Percentiles rank a stretch among this genome's conserved stretches.
Conservation (phyloP, 2,113 vertebrate genomes). For the Rostratula benghalensis region DNA sequence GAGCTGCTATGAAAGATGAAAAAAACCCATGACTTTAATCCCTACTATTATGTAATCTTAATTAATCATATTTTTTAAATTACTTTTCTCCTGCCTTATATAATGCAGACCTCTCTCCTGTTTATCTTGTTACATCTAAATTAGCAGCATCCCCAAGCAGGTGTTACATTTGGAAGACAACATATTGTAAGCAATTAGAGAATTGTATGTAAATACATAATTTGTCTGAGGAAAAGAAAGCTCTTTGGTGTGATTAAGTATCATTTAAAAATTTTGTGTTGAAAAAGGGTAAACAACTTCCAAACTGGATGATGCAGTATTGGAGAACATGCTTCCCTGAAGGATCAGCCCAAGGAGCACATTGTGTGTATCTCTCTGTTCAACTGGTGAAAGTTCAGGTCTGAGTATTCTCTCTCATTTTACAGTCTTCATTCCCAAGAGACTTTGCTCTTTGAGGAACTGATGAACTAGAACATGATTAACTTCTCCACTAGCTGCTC, state of each 20-base stretch:
- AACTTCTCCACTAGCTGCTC: neutral
- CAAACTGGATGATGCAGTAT: neutral
- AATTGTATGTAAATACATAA: conserved; percentile 73
- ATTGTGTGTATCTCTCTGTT: neutral
- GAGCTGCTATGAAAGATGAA: neutral
- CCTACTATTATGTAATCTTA: neutral
- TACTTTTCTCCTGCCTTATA: neutral
- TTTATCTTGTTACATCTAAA: conserved; percentile 63
- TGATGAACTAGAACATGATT: neutral
- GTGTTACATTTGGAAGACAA: conserved; percentile 64
- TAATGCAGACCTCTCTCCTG: neutral
- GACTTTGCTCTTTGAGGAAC: neutral
- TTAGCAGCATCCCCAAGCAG: conserved; percentile 54
- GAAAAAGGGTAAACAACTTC: conserved; percentile 7
- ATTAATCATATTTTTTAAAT: neutral
- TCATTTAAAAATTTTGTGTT: conserved; percentile 16
- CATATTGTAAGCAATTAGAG: conserved; percentile 68
- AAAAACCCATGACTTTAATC: neutral
- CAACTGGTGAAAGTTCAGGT: neutral
- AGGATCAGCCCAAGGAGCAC: neutral
- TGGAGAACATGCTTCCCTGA: neutral
- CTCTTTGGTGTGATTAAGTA: conserved; percentile 63
- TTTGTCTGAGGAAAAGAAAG: conserved; percentile 64
- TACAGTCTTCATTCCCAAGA: fast-evolving
- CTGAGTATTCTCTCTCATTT: neutral